phyloP scores from a whole-genome alignment of 2,113 vertebrate species.

The Chloroceryle aenea region DNA sequence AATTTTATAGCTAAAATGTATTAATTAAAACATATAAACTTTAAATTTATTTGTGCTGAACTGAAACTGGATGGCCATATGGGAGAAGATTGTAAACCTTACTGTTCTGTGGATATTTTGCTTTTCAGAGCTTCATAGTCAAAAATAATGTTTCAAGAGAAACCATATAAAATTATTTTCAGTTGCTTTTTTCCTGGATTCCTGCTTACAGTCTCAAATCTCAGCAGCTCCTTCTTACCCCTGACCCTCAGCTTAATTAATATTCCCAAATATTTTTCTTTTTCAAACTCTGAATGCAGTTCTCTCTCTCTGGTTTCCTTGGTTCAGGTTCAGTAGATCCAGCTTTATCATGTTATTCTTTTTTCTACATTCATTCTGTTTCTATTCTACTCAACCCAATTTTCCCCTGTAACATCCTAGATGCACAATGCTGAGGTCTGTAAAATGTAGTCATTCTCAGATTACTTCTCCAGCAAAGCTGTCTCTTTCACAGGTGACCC shows the following conservation, averaged over 20 bases:
- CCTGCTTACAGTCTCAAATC: not conserved
- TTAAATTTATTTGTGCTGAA: not conserved
- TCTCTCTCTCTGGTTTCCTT: not conserved
- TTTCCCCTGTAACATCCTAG: not conserved
- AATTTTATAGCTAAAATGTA: not conserved
- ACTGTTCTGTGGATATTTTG: not conserved
- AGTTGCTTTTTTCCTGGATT: not conserved
- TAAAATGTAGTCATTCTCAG: not conserved
- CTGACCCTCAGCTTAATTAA: not conserved
- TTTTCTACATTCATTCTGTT: not conserved
- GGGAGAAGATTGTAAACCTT: not conserved
- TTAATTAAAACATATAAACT: not conserved
- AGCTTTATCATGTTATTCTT: not conserved
- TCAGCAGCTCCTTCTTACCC: not conserved
- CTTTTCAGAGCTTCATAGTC: not conserved
- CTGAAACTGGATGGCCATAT: not conserved
- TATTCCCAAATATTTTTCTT: not conserved
- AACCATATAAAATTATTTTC: not conserved
- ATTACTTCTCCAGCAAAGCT: not conserved
- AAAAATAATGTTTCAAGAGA: not conserved
- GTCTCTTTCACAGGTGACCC: not conserved
- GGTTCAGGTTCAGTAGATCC: not conserved
- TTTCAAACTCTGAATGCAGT: not conserved
- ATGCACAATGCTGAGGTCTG: not conserved
- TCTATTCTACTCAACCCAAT: not conserved